Conservation (phyloP, 2,888 invertebrate genomes). For the Drosophila testacea region DNA sequence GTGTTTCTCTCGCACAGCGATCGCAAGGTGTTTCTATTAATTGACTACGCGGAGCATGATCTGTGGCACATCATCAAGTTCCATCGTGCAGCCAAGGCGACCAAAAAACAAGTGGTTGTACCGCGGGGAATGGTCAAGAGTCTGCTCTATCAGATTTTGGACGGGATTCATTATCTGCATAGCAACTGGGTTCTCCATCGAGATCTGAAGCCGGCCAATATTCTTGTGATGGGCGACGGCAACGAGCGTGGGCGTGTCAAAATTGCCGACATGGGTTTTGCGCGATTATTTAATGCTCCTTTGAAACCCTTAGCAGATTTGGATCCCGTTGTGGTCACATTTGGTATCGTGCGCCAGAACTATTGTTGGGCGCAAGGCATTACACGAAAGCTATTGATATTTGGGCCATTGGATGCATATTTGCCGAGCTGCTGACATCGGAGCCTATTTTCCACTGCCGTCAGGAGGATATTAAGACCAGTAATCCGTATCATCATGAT, state of each 20-base stretch:
- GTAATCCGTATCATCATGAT: conserved; percentile 99
- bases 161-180: conserved; percentile 99
- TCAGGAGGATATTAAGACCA: conserved; percentile 99
- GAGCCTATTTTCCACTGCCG: conserved; percentile 99
- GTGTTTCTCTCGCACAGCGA: conserved; percentile 98
- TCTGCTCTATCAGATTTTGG: conserved; percentile 97
- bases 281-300: conserved; percentile 98
- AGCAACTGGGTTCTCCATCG: conserved; percentile 99
- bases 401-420: conserved; percentile 99
- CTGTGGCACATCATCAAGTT: conserved; percentile 99
- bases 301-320: conserved; percentile 98
- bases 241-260: conserved; percentile 98
- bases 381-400: conserved; percentile 99
- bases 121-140: conserved; percentile 99
- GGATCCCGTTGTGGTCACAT: conserved; percentile 99
- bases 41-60: conserved; percentile 99
- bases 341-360: conserved; percentile 99
- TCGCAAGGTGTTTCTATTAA: conserved; percentile 97
- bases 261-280: conserved; percentile 99
- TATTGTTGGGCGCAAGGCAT: conserved; percentile 96
- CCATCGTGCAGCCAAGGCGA: conserved; percentile 98
- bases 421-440: conserved; percentile 98
- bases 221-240: conserved; percentile 99
- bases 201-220: conserved; percentile 99
- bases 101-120: conserved; percentile 97